These are phyloP conservation scores for Dryocosmus kuriphilus DNA, from an alignment of 2,888 invertebrate species.

Conservation along the genomic window DNA sequence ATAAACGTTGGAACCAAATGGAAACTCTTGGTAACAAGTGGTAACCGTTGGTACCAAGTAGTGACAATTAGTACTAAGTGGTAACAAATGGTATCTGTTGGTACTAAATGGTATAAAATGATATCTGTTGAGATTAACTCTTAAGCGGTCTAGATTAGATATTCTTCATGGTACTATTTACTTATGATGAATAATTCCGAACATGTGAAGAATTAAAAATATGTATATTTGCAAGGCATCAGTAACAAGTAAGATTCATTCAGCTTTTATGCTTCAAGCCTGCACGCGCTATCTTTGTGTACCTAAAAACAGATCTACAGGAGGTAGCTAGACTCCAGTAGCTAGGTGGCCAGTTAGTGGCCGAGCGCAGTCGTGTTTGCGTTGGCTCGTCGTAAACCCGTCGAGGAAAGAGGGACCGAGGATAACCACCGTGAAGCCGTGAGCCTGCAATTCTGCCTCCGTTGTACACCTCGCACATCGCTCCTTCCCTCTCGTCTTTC, in stretches of 20 bases:
- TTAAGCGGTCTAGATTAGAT: too few species aligned
- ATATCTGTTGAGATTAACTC: too few species aligned
- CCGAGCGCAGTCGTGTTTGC: slow-evolving; percentile 71
- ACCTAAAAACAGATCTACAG: slow-evolving; percentile 5
- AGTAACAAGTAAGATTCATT: background rate
- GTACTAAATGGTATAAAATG: too few species aligned
- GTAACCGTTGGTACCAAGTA: too few species aligned
- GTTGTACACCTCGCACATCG: slow-evolving; percentile 46
- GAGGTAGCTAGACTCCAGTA: slow-evolving; percentile 62
- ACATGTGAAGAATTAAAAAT: background rate
- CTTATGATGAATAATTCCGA: background rate
- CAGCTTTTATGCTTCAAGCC: background rate
- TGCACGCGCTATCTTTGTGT: slow-evolving; percentile 1
- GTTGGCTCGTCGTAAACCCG: slow-evolving; percentile 73
- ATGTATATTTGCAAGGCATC: background rate
- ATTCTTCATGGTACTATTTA: too few species aligned
- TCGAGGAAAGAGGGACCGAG: slow-evolving; percentile 60
- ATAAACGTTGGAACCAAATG: too few species aligned
- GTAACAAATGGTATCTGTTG: too few species aligned
- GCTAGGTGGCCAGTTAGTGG: slow-evolving; percentile 74
- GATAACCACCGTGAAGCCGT: slow-evolving; percentile 60
- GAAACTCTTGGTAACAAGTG: too few species aligned
- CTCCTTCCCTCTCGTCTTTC: slow-evolving; percentile 26
- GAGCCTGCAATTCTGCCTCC: slow-evolving; percentile 45
- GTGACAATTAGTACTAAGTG: too few species aligned